Base-by-base conservation (phyloP, 1,140 invertebrate species). In the Helicoverpa armigera region DNA sequence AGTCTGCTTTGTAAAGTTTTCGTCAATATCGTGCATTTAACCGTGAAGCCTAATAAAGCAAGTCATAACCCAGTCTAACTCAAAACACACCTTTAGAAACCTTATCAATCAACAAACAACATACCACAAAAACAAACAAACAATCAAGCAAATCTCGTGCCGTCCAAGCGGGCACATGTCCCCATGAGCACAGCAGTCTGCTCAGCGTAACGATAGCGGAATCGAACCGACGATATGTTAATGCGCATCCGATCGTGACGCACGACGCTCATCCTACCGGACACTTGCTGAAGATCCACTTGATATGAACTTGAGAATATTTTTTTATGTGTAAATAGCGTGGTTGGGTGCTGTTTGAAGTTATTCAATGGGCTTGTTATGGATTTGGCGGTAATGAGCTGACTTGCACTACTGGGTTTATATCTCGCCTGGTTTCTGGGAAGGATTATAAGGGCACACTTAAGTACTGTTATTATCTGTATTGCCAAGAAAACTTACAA, bases 161-260 rank as follows among this genome's bases (percentile, higher is more conserved):
- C 56, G 73, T 75, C 48, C 2, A 54, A 67, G 54, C 48, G 61
- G 48, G 48, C 61, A 67, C 75, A 18, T 35, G 61, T 67, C n/a
- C 58, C 58, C 14, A 67, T 48, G 29, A 48, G 63, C 77, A 61
- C 51, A 50, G 60, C n/a, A n/a, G n/a, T n/a, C n/a, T n/a, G n/a
- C 79, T 58, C 50, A 54, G 80, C 84, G 86, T 85, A 89, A 87
- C 83, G 89, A 90, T 90, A 90, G 87, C 87, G 89, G 90, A 91
- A 93, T 92, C 91, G 89, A 91, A 91, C 81, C 85, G 82, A 87
- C 88, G 92, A 94, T 94, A 94, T 94, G 92, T 91, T 91, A 94
- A 94, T 94, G 86, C 84, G 81, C 87, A 89, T 92, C 90, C 88
- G 90, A 93, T 94, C 92, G 92, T 94, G 93, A 93, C 90, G 89